Base-by-base conservation (phyloP, 2,113 vertebrate species). In the Leptocoma aspasia region DNA sequence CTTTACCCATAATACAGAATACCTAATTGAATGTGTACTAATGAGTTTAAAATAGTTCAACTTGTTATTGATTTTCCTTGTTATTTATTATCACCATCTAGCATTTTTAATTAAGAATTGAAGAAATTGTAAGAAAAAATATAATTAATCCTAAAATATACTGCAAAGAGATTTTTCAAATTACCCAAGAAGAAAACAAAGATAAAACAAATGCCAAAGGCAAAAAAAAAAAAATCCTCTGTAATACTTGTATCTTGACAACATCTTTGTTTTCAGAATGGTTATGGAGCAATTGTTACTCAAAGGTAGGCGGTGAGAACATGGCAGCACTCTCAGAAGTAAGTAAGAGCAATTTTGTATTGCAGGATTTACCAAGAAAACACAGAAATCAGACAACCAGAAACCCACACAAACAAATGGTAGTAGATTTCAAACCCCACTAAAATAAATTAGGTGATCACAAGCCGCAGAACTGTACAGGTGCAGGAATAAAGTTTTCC, bases 91-190 rank as follows among this genome's bases (percentile, higher is more conserved):
- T 49, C 52, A 28, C 15, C 24, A 53, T 23, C 50, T 56, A 83
- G 14, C 28, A 88, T 83, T 89, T 95, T 94, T 68, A 90, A 96
- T 86, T 73, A 94, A 70, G 30, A 85, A 59, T 20, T 81, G 47
- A 85, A 78, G 30, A 83, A 57, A 88, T 11, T 52, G 15, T 45
- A 69, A 71, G 61, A 5, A 89, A 86, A 72, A 82, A 24, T 12
- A 90, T 3, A 73, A 88, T 59, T 50, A 73, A 77, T 70, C 68
- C 41, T 53, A 76, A 92, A 94, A 88, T 39, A 50, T 10, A 31
- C 27, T 76, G 77, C 54, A 22, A 86, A 84, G 47, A 66, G 15
- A 68, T 88, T 92, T 93, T 82, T 83, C 45, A 70, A 78, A 63
- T 50, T 56, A n/a, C 19, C 47, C 19, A 78, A 42, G 54, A 87